Percentiles rank a stretch among this genome's conserved stretches.
Conservation (phyloP, 2,113 vertebrate species). For the Malurus elegans region DNA sequence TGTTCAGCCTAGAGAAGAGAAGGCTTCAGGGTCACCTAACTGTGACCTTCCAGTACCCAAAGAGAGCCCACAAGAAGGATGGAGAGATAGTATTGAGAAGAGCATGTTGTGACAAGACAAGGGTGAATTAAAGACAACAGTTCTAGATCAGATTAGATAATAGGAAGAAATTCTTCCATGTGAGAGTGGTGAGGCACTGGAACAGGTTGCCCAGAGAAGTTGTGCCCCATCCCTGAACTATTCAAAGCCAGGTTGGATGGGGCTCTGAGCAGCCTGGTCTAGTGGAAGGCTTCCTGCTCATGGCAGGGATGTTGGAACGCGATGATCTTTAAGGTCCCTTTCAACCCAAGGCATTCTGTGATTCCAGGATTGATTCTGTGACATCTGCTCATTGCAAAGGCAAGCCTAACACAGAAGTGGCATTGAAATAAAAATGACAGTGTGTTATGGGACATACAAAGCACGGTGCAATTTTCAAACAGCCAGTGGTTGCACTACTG, state of each 20-base stretch:
- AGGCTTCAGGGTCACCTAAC: background rate
- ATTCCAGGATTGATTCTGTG: background rate
- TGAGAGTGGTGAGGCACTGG: background rate
- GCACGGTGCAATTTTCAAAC: background rate
- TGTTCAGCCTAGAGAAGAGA: background rate
- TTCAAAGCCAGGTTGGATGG: background rate
- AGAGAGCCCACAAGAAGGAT: background rate
- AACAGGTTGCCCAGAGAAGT: background rate
- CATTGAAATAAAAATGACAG: background rate
- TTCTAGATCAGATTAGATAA: background rate
- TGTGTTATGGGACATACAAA: background rate
- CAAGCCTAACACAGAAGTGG: background rate
- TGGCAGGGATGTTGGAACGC: rapidly evolving
- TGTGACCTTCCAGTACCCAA: background rate
- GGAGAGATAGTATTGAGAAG: background rate
- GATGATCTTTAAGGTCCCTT: background rate
- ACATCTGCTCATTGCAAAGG: background rate
- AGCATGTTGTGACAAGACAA: background rate
- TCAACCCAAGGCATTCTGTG: background rate
- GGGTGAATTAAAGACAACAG: background rate
- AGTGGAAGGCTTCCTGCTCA: background rate
- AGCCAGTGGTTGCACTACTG: background rate
- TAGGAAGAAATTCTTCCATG: background rate
- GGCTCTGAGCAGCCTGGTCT: background rate
- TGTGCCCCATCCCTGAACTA: background rate